A percentile compares a stretch with the other conserved stretches of the same genome.
phyloP scores from a whole-genome alignment of 2,797 vertebrate genomes.

The Phrynocephalus vlangalii region DNA sequence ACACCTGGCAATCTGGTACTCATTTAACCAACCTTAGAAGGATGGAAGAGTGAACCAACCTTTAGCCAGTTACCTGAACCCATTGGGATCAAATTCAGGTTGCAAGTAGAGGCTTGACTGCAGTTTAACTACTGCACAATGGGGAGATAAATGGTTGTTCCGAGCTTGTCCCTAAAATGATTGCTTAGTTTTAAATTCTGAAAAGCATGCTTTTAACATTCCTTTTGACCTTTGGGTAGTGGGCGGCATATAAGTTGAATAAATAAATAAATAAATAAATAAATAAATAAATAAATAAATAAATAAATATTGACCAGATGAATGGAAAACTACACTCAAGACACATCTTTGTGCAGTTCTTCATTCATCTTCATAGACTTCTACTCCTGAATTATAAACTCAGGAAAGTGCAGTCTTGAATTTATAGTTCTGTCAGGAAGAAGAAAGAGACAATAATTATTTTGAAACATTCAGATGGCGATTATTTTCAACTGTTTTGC shows the following conservation, averaged over 20 bases:
- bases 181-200: not conserved
- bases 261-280: too few species aligned
- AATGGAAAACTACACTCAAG: not conserved
- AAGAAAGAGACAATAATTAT: not conserved
- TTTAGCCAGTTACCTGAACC: too few species aligned
- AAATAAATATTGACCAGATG: not conserved
- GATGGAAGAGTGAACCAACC: too few species aligned
- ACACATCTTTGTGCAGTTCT: not conserved
- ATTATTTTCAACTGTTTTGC: not conserved
- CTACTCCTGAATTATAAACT: not conserved
- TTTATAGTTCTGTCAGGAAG: not conserved
- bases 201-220: not conserved
- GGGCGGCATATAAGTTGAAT: too few species aligned
- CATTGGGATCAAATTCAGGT: too few species aligned
- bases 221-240: not conserved
- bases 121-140: too few species aligned
- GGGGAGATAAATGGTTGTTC: not conserved
- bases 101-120: too few species aligned
- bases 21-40: too few species aligned
- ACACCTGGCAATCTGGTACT: too few species aligned
- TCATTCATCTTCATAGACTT: not conserved
- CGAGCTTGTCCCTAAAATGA: not conserved
- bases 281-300: too few species aligned
- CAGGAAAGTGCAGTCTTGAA: not conserved
- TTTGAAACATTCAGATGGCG: not conserved